phyloP scores from a whole-genome alignment of 2,113 vertebrate genomes.

The Marmota flaviventris region DNA sequence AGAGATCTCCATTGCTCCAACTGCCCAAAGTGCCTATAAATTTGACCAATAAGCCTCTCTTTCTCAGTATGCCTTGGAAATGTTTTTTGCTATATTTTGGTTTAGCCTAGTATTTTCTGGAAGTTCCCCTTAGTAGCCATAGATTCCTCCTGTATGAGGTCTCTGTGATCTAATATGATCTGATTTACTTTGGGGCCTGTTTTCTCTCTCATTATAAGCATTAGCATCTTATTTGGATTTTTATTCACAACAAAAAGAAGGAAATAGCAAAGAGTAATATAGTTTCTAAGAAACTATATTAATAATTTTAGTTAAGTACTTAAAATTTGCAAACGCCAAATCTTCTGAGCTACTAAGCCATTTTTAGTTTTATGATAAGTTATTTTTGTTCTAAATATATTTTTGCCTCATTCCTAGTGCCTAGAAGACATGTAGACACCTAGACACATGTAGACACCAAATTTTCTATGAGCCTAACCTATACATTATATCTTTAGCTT shows the following conservation, averaged over 20 bases:
- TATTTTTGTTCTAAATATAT: neutral
- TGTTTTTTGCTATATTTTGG: neutral
- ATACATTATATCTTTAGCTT: conserved; percentile 21
- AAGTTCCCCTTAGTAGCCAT: neutral
- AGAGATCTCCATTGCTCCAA: conserved; percentile 45
- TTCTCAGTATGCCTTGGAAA: neutral
- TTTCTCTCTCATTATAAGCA: conserved; percentile 39
- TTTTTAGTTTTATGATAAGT: neutral
- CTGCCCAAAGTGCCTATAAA: neutral
- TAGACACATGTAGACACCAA: neutral
- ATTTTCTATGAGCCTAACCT: conserved; percentile 33
- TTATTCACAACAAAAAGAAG: conserved; percentile 56
- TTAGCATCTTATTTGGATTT: conserved; percentile 36
- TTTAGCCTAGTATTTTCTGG: neutral
- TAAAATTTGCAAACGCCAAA: conserved; percentile 28
- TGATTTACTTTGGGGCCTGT: neutral
- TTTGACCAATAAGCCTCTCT: neutral
- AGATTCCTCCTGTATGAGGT: neutral
- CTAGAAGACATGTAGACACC: neutral
- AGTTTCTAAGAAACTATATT: conserved; percentile 19
- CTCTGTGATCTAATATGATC: neutral
- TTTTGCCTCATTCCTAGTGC: conserved; percentile 3
- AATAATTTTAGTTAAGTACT: conserved; percentile 26
- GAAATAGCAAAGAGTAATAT: conserved; percentile 7
- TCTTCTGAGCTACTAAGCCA: conserved; percentile 26